A percentile compares a stretch with the other conserved stretches of the same genome.
Conservation (phyloP, 1,140 invertebrate genomes). For the Drosophila gunungcola region DNA sequence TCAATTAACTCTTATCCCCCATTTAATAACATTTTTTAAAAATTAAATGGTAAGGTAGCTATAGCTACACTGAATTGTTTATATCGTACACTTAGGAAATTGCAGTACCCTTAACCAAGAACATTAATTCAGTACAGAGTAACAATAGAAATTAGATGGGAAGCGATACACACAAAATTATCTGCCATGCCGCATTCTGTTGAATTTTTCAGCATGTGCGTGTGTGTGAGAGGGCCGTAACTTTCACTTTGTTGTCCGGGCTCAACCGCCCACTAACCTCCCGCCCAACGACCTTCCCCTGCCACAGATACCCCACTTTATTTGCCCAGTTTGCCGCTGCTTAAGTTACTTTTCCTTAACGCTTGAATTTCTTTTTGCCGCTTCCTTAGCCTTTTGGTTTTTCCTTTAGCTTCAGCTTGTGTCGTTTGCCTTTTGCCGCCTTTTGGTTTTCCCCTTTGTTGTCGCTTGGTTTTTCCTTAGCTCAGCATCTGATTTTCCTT, state of each 20-base stretch:
- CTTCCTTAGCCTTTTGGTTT: slow-evolving; percentile 22
- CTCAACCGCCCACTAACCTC: slow-evolving; percentile 8
- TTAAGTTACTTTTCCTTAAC: slow-evolving; percentile 76
- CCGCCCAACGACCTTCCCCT: slow-evolving; percentile 11
- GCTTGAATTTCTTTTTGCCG: slow-evolving; percentile 69
- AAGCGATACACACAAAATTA: slow-evolving; percentile 49
- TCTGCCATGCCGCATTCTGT: slow-evolving; percentile 47
- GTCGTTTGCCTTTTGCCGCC: slow-evolving; percentile 28
- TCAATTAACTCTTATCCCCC: background rate
- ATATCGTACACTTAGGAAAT: background rate
- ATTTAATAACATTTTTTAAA: background rate
- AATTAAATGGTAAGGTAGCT: background rate
- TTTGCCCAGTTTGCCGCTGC: slow-evolving; percentile 72
- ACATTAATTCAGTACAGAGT: background rate
- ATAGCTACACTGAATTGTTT: background rate
- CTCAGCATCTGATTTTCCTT: slow-evolving; percentile 76
- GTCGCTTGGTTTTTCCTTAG: slow-evolving; percentile 42
- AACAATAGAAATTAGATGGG: slow-evolving; percentile 7
- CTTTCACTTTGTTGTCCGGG: slow-evolving; percentile 72
- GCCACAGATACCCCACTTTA: slow-evolving; percentile 54
- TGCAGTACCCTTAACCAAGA: background rate
- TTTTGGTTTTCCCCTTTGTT: slow-evolving; percentile 29
- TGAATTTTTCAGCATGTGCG: slow-evolving; percentile 59
- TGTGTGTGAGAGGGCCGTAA: slow-evolving; percentile 51
- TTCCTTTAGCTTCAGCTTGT: slow-evolving; percentile 13